Conservation (phyloP, 2,888 invertebrate genomes). For the Furcula furcula region DNA sequence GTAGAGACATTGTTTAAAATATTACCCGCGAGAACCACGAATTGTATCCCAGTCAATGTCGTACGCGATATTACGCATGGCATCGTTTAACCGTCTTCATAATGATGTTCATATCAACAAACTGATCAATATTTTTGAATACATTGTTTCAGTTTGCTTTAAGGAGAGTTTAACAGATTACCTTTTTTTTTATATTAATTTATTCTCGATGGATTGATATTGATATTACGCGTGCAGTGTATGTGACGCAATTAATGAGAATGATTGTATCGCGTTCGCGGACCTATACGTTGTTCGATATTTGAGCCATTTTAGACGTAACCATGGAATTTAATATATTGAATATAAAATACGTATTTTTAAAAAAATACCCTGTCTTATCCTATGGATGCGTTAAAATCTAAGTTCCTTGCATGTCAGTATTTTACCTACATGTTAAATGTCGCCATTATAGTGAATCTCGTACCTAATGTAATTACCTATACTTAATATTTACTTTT, state of each 20-base stretch:
- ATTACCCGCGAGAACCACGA: too few species aligned
- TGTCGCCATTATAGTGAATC: conserved; percentile 57
- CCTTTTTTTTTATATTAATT: neutral
- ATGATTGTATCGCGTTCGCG: conserved; percentile 16
- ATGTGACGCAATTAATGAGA: conserved; percentile 6
- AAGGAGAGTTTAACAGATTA: neutral
- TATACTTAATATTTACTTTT: conserved; percentile 40
- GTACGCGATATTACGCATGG: too few species aligned
- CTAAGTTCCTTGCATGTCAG: conserved; percentile 59
- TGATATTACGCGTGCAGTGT: neutral
- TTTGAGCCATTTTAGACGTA: conserved; percentile 23
- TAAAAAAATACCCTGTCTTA: too few species aligned
- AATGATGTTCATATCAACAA: conserved; percentile 24
- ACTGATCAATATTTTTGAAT: conserved; percentile 21
- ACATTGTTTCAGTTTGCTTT: conserved; percentile 7
- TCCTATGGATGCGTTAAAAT: conserved; percentile 42
- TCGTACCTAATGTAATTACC: conserved; percentile 47
- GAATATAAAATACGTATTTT: conserved; percentile 16
- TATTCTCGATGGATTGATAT: neutral
- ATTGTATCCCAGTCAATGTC: too few species aligned
- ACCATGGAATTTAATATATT: conserved; percentile 38
- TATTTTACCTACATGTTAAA: conserved; percentile 51
- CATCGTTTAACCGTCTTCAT: too few species aligned
- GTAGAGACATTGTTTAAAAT: too few species aligned
- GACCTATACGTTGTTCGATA: conserved; percentile 11